phyloP scores from a whole-genome alignment of 2,797 vertebrate genomes.

The Enteromius viviparus region DNA sequence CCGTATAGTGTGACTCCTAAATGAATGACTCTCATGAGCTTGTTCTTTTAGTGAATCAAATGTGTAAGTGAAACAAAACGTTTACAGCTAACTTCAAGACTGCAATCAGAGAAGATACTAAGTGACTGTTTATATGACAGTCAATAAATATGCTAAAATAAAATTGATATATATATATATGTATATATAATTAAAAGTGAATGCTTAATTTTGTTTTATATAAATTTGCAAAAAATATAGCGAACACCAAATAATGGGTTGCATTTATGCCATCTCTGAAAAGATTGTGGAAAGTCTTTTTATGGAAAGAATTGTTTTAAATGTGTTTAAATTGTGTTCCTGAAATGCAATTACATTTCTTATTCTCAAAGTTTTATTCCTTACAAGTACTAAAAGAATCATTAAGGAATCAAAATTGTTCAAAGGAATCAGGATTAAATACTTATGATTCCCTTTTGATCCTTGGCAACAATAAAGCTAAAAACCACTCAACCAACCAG shows the following conservation, averaged over 20 bases:
- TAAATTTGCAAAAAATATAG: too few relatives aligned
- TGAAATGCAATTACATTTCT: not conserved
- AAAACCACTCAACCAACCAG: not conserved
- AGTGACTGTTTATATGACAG: not conserved
- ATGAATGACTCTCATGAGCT: not conserved
- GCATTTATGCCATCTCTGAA: not conserved
- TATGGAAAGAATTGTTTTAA: not conserved
- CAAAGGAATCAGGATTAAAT: not conserved
- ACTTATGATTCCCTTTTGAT: too few relatives aligned
- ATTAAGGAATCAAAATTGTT: not conserved
- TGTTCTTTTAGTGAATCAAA: not conserved
- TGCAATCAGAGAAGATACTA: not conserved
- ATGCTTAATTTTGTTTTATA: too few relatives aligned
- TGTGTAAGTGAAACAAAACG: not conserved
- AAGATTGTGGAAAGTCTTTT: not conserved
- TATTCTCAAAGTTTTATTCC: not conserved
- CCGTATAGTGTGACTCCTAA: not conserved
- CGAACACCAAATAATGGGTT: not conserved
- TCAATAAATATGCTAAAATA: not conserved
- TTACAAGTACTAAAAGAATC: not conserved
- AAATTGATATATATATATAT: too few relatives aligned
- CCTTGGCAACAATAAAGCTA: not conserved
- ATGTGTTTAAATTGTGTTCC: not conserved
- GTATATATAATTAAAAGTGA: too few relatives aligned
- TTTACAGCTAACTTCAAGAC: not conserved